Conservation (phyloP, 2,888 invertebrate genomes). For the Chalcis sispes region DNA sequence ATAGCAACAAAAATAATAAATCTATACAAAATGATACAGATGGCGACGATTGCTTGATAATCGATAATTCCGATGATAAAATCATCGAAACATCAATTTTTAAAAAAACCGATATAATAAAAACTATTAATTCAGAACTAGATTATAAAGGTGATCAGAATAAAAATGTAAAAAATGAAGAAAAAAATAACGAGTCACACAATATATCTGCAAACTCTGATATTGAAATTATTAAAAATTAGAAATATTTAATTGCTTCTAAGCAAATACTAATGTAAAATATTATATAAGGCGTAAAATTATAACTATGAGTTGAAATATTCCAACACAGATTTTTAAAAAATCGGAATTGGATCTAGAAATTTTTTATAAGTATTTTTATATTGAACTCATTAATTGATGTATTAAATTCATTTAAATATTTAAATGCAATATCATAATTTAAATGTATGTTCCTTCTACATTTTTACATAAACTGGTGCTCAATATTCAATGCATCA, state of each 20-base stretch:
- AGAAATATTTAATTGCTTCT: constrained; percentile 15
- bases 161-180: not conserved
- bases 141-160: not conserved
- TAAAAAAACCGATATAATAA: not conserved
- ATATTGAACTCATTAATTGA: not conserved
- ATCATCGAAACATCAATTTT: not conserved
- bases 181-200: constrained; percentile 9
- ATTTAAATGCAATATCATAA: constrained; percentile 12
- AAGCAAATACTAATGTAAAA: constrained; percentile 22
- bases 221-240: constrained; percentile 11
- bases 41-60: constrained; percentile 57
- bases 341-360: not conserved
- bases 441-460: constrained; percentile 26
- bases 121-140: not conserved
- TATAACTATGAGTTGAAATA: constrained; percentile 11
- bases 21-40: constrained; percentile 26
- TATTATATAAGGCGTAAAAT: constrained; percentile 22
- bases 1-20: not conserved
- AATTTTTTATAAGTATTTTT: constrained; percentile 25
- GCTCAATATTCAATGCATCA: not conserved
- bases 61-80: constrained; percentile 54
- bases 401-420: constrained; percentile 25
- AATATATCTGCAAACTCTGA: constrained; percentile 29
- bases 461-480: constrained; percentile 26
- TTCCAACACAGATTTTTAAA: not conserved